Evolutionary conservation across 2,888 invertebrate species (phyloP), one percentile per base, ranked within the genome.

Genomic region (Tryphoninae sp.): DNA sequence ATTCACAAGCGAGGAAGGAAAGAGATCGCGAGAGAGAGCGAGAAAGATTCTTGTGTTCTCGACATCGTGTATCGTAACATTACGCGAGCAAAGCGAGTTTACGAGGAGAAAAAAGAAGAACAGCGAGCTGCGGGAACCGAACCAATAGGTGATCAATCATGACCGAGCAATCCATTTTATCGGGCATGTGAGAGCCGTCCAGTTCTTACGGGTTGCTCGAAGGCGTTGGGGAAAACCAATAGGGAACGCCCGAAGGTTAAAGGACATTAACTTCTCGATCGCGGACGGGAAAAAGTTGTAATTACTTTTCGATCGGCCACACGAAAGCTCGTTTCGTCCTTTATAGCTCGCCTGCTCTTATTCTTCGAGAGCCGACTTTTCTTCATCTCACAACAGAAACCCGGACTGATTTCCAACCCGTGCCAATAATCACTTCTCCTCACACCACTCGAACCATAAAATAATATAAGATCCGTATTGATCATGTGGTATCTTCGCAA

Each of bases 211-310:
- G 82, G 84, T 84, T 85, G 84, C 84, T 79, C 82, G 84, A 19
- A 82, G 72, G 86, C 86, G 81, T 84, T 80, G 84, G 82, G 68
- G 58, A 76, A 86, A 88, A 86, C 87, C 90, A 87, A 86, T 83
- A 78, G 90, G 89, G 89, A 89, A 86, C 85, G 86, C 85, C 85
- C 81, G 82, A 84, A 89, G 90, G 89, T 90, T 89, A 89, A 89
- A 90, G 89, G 90, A 91, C 91, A 90, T 91, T 90, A 91, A 91
- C 89, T 91, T 91, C 89, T 88, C 88, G 91, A 91, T 91, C 89
- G 89, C 79, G 88, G 88, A 89, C 86, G 86, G 85, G 88, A 91
- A 91, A 91, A 91, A 91, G 89, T 91, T 91, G 87, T 91, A 91
- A 91, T 91, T 90, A 90, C 89, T 88, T 91, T 91, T 90, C 88